Evolutionary conservation across 2,113 vertebrate genomes (phyloP).

Genomic region (Peromyscus leucopus): DNA sequence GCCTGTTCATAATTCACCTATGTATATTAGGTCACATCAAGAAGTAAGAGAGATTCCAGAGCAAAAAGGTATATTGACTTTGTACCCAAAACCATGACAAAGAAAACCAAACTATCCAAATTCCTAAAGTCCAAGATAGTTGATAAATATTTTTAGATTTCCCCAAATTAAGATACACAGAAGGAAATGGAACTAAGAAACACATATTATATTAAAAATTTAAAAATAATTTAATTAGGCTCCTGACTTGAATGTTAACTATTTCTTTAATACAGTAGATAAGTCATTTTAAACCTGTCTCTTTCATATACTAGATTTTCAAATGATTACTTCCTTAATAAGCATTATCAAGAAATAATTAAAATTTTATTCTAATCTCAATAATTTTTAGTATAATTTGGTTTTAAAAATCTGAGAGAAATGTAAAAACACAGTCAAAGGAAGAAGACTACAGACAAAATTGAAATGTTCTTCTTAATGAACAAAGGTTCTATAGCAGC

Average conservation of each 20-base stretch:
- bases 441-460: not conserved
- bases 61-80: not conserved
- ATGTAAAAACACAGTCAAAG: not conserved
- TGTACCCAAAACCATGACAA: not conserved
- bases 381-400: not conserved
- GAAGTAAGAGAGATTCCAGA: not conserved
- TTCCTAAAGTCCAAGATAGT: not conserved
- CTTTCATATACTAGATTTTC: not conserved
- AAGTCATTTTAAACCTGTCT: conserved; percentile 20
- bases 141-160: not conserved
- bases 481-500: not conserved
- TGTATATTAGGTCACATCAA: not conserved
- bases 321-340: conserved; percentile 12
- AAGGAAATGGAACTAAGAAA: not conserved
- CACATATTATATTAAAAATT: not conserved
- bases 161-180: not conserved
- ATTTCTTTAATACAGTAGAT: not conserved
- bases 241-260: not conserved
- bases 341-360: not conserved
- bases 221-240: not conserved
- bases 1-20: not conserved
- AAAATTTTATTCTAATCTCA: not conserved
- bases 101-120: not conserved
- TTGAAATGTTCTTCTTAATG: not conserved
- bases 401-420: not conserved